Conservation (phyloP, 2,113 vertebrate species). For the Epinephelus fuscoguttatus region DNA sequence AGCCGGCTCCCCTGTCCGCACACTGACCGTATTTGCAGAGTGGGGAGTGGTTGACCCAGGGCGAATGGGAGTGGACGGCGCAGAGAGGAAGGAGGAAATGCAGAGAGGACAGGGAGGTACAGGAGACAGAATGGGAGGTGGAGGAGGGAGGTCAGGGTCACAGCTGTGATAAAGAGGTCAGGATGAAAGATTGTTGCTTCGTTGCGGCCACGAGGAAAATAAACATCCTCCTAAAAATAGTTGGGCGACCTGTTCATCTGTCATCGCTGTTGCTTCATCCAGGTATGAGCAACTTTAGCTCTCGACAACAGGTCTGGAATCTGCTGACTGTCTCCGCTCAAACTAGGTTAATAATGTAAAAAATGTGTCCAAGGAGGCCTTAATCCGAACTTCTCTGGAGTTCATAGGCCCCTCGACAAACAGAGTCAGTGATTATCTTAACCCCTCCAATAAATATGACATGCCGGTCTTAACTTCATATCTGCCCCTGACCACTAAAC, state of each 20-base stretch:
- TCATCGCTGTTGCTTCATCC: conserved; percentile 49
- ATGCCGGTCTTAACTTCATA: conserved; percentile 53
- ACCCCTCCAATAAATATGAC: conserved; percentile 72
- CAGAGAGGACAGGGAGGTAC: conserved; percentile 58
- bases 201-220: conserved; percentile 52
- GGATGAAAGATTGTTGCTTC: conserved; percentile 75
- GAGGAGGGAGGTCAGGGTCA: conserved; percentile 68
- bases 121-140: conserved; percentile 48
- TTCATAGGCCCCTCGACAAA: conserved; percentile 47
- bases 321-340: conserved; percentile 12
- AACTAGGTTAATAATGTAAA: conserved; percentile 38
- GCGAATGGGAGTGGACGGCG: conserved; percentile 45
- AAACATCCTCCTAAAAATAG: conserved; percentile 80
- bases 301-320: conserved; percentile 27
- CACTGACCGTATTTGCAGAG: not conserved
- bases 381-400: conserved; percentile 17
- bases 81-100: conserved; percentile 53
- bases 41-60: conserved; percentile 32
- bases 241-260: conserved; percentile 47
- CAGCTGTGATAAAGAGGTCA: conserved; percentile 80
- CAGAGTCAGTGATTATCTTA: conserved; percentile 54
- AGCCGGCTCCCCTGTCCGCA: not conserved
- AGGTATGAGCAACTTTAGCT: conserved; percentile 66
- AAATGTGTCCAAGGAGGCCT: not conserved
- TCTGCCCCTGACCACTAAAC: conserved; percentile 49